These are phyloP conservation scores for Grallaria varia DNA, from an alignment of 2,113 vertebrate species.

Conservation along the genomic window DNA sequence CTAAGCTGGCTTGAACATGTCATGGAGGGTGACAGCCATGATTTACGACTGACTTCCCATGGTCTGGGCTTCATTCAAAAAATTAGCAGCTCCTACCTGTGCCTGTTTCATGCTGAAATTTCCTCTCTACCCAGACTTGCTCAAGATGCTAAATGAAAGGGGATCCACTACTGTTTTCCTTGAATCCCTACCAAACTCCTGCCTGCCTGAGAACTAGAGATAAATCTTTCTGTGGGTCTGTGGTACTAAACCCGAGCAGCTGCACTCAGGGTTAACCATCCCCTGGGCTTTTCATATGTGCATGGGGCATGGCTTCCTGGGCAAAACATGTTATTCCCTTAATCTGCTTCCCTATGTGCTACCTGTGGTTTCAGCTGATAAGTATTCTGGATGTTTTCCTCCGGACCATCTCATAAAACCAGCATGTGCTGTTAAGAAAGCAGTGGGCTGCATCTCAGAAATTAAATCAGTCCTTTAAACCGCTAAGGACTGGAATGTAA, in stretches of 20 bases:
- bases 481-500: not conserved
- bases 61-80: not conserved
- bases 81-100: not conserved
- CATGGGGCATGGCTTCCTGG: not conserved
- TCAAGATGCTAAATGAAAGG: not conserved
- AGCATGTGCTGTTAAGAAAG: not conserved
- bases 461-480: not conserved
- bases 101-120: not conserved
- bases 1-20: rapidly evolving
- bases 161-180: not conserved
- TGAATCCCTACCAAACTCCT: constrained; percentile 28
- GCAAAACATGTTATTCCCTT: constrained; percentile 9
- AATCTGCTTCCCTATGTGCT: not conserved
- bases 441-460: not conserved
- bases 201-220: not conserved
- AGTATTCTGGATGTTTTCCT: not conserved
- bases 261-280: not conserved
- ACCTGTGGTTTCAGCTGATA: constrained; percentile 36
- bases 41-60: not conserved
- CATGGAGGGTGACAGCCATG: not conserved
- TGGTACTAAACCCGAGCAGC: not conserved
- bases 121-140: not conserved
- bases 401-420: not conserved
- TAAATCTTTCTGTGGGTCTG: not conserved
- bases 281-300: not conserved